Evolutionary conservation across 1,140 invertebrate species (phyloP), one percentile per base, ranked within the genome.

Genomic region (Aethina tumida): DNA sequence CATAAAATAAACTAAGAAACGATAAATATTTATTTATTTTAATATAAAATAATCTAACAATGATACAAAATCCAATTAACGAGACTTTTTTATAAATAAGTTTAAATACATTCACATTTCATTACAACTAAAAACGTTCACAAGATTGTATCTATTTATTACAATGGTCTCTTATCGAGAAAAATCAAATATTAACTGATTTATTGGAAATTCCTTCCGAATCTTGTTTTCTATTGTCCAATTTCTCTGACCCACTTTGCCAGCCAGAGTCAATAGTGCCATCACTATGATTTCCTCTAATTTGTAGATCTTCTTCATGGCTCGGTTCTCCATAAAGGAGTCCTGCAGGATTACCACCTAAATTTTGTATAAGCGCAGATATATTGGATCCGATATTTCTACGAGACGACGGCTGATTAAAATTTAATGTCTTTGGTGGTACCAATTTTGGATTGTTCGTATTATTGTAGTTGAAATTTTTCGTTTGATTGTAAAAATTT

Each of bases 201-300:
- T 48, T 43, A 5, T 42, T 27, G 10, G 35, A 19, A 17, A 15
- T 32, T 24, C 26, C 45, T 4, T 19, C 28, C 3, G 12, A 31
- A 2, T 39, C 34, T 24, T 37, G 22, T 15, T 29, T 20, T 4
- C 19, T 33, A 21, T 27, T 37, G n/a, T 41, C 56, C 18, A 41
- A 42, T 41, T 59, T 59, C 26, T 62, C 59, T 6, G 58, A 60
- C 2, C 57, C 60, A 43, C 60, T 62, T 29, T 62, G 60, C 60
- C 60, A 62, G 13, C 60, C 60, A n/a, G 58, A 60, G 47, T 62
- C 58, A 45, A 60, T 60, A 0, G 58, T 60, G 13, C 52, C 60
- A 39, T 62, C 60, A 42, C 60, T 62, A 28, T 62, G 58, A 21
- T 50, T 47, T 34, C 39, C 42, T 22, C 46, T 50, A n/a, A 50